Base-by-base conservation (phyloP, 1,140 invertebrate genomes). In the Drosophila prosaltans region DNA sequence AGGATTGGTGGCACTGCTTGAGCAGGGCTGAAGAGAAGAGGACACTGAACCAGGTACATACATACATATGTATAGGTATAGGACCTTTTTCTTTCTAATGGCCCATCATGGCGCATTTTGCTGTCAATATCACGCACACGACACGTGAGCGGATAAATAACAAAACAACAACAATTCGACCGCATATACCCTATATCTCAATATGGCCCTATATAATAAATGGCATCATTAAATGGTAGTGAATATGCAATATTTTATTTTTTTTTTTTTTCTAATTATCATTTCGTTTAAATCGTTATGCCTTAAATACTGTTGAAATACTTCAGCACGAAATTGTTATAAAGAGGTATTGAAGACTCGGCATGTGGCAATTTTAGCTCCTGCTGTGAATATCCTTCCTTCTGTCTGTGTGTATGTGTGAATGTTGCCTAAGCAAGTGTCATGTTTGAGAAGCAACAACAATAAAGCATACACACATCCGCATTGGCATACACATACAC, bases 401-500 rank as follows among this genome's bases (percentile, higher is more conserved):
- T 16, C 16, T 26, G 45, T 51, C n/a, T 24, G n/a, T 55, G n/a
- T n/a, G 41, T 64, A 9, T 43, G 58, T 66, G 32, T 39, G 63
- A 43, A 16, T 63, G 24, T 74, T 61, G 43, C 32, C 45, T 58
- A 61, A 60, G 58, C 66, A 81, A 74, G 83, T 83, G 76, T 88
- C 80, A 71, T 88, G 65, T 80, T 89, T 80, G 80, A 88, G 65
- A 76, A 88, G 48, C 66, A 65, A 51, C 64, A 77, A 67, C 78
- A 81, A 72, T 54, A 63, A 26, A 62, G 65, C 45, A 36, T 7
- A 36, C 32, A 36, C 60, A 30, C 10, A 55, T 55, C 9, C 24
- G 9, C 51, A 30, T 39, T 40, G 16, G 16, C 36, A 48, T 43
- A 32, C 51, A 24, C 32, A n/a, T 9, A 65, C 41, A 76, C 71